These are phyloP conservation scores for Grammomys surdaster DNA, from an alignment of 2,113 vertebrate species.

Conservation along the genomic window DNA sequence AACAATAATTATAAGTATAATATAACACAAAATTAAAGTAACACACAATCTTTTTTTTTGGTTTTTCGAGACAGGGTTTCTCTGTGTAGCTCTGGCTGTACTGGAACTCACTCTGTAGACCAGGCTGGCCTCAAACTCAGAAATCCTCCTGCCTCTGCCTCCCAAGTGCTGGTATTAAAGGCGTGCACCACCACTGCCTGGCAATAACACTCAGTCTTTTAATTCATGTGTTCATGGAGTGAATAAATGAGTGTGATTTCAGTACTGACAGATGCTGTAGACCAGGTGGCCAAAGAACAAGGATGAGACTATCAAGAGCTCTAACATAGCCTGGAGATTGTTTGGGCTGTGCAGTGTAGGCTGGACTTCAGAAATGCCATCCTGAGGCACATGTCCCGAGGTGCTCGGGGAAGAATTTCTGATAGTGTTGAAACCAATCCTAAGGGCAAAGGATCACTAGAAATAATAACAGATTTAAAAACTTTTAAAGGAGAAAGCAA, in stretches of 20 bases:
- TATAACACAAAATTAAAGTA: not conserved
- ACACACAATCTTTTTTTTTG: not conserved
- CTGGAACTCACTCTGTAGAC: too few species aligned
- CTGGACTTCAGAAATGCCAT: not conserved
- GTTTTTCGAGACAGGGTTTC: too few species aligned
- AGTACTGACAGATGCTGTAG: slow-evolving; percentile 6
- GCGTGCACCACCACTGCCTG: too few species aligned
- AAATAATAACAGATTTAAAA: not conserved
- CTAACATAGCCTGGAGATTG: not conserved
- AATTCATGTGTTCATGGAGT: not conserved
- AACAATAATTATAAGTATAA: slow-evolving; percentile 21
- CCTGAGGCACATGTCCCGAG: not conserved
- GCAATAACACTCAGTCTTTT: not conserved
- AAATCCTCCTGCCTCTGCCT: too few species aligned
- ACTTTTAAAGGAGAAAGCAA: slow-evolving; percentile 13
- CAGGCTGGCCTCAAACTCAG: too few species aligned
- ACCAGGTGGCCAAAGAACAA: not conserved
- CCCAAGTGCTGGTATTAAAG: too few species aligned
- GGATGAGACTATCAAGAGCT: not conserved
- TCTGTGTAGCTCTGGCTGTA: too few species aligned
- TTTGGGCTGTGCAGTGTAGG: not conserved
- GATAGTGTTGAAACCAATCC: not conserved
- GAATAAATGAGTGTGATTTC: not conserved
- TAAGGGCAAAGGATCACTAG: slow-evolving; percentile 43
- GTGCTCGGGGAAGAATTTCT: not conserved